Evolutionary conservation across 1,140 invertebrate genomes (phyloP).

Genomic region (Pemphigus obesinymphae): DNA sequence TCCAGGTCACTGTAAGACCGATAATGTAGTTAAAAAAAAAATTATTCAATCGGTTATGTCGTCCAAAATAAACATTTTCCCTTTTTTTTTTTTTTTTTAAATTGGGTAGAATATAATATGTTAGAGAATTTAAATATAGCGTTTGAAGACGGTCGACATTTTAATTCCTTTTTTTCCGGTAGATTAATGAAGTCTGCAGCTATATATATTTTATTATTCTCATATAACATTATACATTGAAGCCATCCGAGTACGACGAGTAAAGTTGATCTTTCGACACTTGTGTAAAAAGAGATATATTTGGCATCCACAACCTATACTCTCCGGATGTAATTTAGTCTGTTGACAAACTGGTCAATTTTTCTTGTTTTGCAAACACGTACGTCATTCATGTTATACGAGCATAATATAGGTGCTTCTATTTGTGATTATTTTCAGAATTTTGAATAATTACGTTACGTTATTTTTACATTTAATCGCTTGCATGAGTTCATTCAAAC

Average conservation of each 20-base stretch:
- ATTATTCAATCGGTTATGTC: not conserved
- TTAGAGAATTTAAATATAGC: not conserved
- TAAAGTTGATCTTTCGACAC: not conserved
- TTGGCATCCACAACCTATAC: not conserved
- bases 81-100: not conserved
- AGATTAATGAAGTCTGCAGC: too few species aligned
- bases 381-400: too few species aligned
- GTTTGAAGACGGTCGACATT: not conserved
- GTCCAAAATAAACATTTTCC: not conserved
- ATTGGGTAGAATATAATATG: not conserved
- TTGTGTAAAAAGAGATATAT: not conserved
- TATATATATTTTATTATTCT: too few species aligned
- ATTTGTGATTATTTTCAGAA: too few species aligned
- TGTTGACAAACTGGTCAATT: conserved; percentile 12
- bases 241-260: not conserved
- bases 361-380: too few species aligned
- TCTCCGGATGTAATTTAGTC: not conserved
- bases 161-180: too few species aligned
- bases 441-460: too few species aligned
- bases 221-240: too few species aligned
- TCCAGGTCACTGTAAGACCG: not conserved
- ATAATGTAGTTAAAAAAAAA: not conserved
- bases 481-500: too few species aligned
- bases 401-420: too few species aligned
- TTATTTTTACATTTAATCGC: too few species aligned